Percentiles rank a stretch among this genome's conserved stretches.
phyloP scores from a whole-genome alignment of 2,797 vertebrate species.

The Enteromius trimaculatus region DNA sequence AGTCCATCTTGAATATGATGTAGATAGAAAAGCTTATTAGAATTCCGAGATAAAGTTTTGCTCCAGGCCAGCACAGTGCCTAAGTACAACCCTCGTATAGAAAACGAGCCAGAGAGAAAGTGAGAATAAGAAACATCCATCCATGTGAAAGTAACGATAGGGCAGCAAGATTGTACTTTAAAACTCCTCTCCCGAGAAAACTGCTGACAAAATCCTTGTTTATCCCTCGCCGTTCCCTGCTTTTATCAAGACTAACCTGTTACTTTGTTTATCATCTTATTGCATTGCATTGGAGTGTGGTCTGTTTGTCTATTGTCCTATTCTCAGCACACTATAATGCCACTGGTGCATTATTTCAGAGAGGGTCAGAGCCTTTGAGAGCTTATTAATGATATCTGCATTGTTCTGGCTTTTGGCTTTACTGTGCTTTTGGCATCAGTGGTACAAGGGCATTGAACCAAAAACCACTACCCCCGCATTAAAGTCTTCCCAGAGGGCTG shows the following conservation, averaged over 20 bases:
- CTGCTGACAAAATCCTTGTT: conserved; percentile 3
- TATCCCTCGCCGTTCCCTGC: not conserved
- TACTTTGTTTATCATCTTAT: not conserved
- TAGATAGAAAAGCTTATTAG: conserved; percentile 65
- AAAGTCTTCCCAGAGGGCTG: conserved; percentile 60
- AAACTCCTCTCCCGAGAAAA: conserved; percentile 20
- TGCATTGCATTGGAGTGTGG: not conserved
- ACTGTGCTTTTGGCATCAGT: conserved; percentile 64
- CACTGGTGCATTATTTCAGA: conserved; percentile 55
- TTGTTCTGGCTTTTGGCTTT: conserved; percentile 63
- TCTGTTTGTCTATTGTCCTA: conserved; percentile 6
- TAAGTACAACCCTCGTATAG: conserved; percentile 1
- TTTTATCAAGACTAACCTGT: not conserved
- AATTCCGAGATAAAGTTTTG: conserved; percentile 59
- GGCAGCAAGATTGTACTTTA: not conserved
- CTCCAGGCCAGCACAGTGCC: conserved; percentile 44
- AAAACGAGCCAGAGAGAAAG: not conserved
- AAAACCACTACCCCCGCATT: conserved; percentile 66
- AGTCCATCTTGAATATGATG: conserved; percentile 56
- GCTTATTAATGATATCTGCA: conserved; percentile 66
- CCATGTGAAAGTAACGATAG: not conserved
- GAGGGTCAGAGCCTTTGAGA: conserved; percentile 59
- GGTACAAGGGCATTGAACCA: conserved; percentile 64
- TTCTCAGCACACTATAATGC: conserved; percentile 36
- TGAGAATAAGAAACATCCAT: conserved; percentile 10